Conservation (phyloP, 2,797 vertebrate genomes). For the Emys orbicularis region DNA sequence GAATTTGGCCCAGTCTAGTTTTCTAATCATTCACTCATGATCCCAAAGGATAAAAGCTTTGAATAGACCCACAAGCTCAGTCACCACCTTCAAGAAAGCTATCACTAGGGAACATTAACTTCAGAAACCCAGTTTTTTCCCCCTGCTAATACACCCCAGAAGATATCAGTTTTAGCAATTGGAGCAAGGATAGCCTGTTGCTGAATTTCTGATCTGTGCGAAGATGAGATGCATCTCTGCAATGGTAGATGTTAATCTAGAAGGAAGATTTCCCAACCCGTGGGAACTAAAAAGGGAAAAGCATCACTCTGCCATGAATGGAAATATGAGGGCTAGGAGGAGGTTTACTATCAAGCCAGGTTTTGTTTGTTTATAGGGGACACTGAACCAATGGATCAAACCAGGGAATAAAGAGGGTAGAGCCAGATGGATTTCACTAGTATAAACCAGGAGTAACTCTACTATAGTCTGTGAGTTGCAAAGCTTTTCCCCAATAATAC, state of each 20-base stretch:
- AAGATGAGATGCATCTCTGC: neutral
- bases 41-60: neutral
- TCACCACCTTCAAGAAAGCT: rapidly evolving
- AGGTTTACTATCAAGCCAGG: neutral
- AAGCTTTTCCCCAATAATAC: neutral
- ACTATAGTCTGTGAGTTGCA: neutral
- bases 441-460: neutral
- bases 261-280: neutral
- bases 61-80: rapidly evolving
- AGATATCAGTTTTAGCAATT: rapidly evolving
- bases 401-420: neutral
- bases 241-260: rapidly evolving
- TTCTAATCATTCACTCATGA: neutral
- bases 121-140: rapidly evolving
- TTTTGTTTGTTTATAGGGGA: neutral
- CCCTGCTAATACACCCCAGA: rapidly evolving
- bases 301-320: rapidly evolving
- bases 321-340: rapidly evolving
- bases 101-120: rapidly evolving
- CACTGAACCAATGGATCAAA: neutral
- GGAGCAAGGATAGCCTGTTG: rapidly evolving
- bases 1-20: neutral
- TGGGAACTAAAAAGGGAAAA: rapidly evolving
- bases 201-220: neutral
- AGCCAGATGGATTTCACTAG: neutral